Percentiles rank a stretch among this genome's conserved stretches.
phyloP scores from a whole-genome alignment of 2,113 vertebrate species.

The Symphodus melops region DNA sequence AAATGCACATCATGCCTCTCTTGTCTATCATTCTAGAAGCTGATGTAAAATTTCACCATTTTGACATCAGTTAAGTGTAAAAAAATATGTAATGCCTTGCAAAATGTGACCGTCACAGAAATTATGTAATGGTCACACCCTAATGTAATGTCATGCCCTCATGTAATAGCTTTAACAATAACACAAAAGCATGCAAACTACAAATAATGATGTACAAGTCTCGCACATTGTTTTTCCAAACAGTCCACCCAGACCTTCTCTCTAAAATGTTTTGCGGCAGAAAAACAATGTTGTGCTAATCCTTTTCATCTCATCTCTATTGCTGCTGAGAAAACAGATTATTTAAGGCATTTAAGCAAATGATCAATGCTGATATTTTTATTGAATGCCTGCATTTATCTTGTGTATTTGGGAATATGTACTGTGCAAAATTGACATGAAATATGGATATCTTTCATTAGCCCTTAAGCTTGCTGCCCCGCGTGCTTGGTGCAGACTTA shows the following conservation, averaged over 20 bases:
- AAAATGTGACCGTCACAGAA: too few species aligned
- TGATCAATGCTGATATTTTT: constrained; percentile 8
- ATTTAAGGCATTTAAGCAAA: background rate
- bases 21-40: background rate
- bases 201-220: too few species aligned
- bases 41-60: background rate
- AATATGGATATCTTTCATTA: constrained; percentile 31
- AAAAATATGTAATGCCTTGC: too few species aligned
- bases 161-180: too few species aligned
- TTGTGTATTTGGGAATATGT: constrained; percentile 7
- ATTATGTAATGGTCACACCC: too few species aligned
- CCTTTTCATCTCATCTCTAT: background rate
- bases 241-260: too few species aligned
- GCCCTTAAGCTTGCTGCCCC: background rate
- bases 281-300: background rate
- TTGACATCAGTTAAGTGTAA: background rate
- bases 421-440: constrained; percentile 11
- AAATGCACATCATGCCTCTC: background rate
- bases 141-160: too few species aligned
- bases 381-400: background rate
- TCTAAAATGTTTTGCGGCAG: too few species aligned
- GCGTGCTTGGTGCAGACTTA: background rate
- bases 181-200: too few species aligned
- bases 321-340: background rate
- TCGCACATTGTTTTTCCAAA: too few species aligned